Evolutionary conservation across 2,888 invertebrate species (phyloP), one percentile per base, ranked within the genome.

Genomic region (Serripes groenlandicus): DNA sequence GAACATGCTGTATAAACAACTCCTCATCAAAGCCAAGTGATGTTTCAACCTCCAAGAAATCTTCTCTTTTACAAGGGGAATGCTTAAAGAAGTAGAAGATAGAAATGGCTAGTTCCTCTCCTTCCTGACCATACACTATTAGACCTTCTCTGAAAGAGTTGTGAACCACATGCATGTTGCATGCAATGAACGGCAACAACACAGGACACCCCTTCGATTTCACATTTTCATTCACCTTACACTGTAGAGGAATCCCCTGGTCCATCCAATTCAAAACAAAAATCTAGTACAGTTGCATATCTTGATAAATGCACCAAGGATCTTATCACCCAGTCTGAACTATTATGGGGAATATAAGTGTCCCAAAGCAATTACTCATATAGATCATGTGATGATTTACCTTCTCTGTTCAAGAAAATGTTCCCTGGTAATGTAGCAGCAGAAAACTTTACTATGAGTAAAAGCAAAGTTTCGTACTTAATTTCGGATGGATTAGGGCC

Each of bases 401-500:
- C 62, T 32, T 62, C 32, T 7, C 64, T 78, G 18, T 83, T 83
- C 56, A 32, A 77, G 21, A 26, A 62, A 9, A 86, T 86, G 81
- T 86, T 86, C 58, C 76, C 79, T 26, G 76, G 75, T 26, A 30
- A 23, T 37, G 42, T 76, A 15, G 28, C 70, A 32, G 60, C 78
- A 30, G 73, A 75, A 30, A 62, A 62, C 62, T 86, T 83, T 49
- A 54, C 79, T 54, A 77, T 83, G 81, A 81, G 81, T 74, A 72
- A 66, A 71, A 52, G 73, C 21, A 86, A 83, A 72, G 68, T 83
- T 11, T 86, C 81, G 18, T 83, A 86, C 75, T 9, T 81, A 49
- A 64, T 86, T 32, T 81, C 81, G 62, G 86, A 86, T 84, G 86
- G 81, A 32, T 64, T 86, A 34, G 83, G 81, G 18, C 81, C 81